Base-by-base conservation (phyloP, 1,140 invertebrate species). In the Copidosoma floridanum region DNA sequence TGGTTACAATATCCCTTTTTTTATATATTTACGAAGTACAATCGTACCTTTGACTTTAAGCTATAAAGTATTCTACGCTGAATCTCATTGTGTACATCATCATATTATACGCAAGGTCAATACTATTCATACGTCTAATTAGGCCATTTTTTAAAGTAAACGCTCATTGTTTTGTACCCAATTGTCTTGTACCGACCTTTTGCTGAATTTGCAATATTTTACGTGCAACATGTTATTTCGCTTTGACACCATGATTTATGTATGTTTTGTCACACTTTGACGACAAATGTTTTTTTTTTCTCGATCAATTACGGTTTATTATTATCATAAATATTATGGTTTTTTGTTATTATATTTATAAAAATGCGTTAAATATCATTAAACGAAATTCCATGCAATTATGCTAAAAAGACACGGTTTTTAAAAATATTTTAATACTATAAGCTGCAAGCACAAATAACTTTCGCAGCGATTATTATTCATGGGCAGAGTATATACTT, bases 51-150 rank as follows among this genome's bases (percentile, higher is more conserved):
- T n/a, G n/a, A n/a, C n/a, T n/a, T n/a, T n/a, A n/a, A n/a, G n/a
- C n/a, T n/a, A n/a, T n/a, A n/a, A n/a, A n/a, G n/a, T n/a, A n/a
- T n/a, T n/a, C n/a, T n/a, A n/a, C n/a, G n/a, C n/a, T n/a, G n/a
- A n/a, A n/a, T n/a, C n/a, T n/a, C n/a, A n/a, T n/a, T 57, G 11
- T 48, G 26, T 37, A 24, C 16, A n/a, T 0, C 10, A 23, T 40
- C 18, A 23, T 51, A 40, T 21, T 52, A 41, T 40, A 55, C 27
- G 35, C 23, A 61, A 43, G 56, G 41, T 41, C 37, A 50, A 50
- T 60, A n/a, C n/a, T 1, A 51, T 52, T 60, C 52, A 46, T 54
- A 26, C 54, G 40, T 54, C 50, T 54, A 61, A 47, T 53, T 61
- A 61, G 50, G 51, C 51, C 50, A 61, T 54, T 21, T 16, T 50